phyloP scores from a whole-genome alignment of 2,888 invertebrate genomes.

The Hirudinaria manillensis region DNA sequence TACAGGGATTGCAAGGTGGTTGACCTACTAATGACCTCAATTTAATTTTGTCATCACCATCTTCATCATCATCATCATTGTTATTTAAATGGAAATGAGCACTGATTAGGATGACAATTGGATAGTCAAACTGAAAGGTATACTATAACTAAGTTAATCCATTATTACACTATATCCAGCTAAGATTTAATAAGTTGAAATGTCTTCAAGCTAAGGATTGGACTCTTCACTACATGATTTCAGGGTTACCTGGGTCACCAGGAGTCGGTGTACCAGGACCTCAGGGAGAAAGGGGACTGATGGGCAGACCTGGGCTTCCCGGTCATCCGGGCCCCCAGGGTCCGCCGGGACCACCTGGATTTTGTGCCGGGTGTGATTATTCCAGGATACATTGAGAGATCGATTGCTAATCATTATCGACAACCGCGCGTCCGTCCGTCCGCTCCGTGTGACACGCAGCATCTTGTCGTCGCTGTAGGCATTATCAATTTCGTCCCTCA shows the following conservation, averaged over 20 bases:
- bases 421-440: background rate
- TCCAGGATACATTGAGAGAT: background rate
- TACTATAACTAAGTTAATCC: background rate
- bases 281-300: constrained; percentile 29
- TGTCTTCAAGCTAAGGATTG: background rate
- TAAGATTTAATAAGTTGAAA: background rate
- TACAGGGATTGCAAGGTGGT: constrained; percentile 19
- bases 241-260: constrained; percentile 23
- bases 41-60: too few relatives aligned
- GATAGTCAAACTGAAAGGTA: too few relatives aligned
- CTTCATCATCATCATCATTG: too few relatives aligned
- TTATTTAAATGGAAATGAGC: too few relatives aligned
- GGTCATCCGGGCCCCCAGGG: constrained; percentile 23
- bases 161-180: background rate
- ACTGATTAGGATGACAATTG: too few relatives aligned
- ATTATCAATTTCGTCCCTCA: background rate
- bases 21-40: background rate
- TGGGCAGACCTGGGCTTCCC: constrained; percentile 20
- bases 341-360: constrained; percentile 22
- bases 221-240: background rate
- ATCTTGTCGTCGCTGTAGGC: background rate
- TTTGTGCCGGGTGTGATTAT: constrained; percentile 20
- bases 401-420: background rate
- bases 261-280: constrained; percentile 28
- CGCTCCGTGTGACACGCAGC: too few relatives aligned